phyloP scores from a whole-genome alignment of 2,113 vertebrate species.

The Diadophis punctatus region DNA sequence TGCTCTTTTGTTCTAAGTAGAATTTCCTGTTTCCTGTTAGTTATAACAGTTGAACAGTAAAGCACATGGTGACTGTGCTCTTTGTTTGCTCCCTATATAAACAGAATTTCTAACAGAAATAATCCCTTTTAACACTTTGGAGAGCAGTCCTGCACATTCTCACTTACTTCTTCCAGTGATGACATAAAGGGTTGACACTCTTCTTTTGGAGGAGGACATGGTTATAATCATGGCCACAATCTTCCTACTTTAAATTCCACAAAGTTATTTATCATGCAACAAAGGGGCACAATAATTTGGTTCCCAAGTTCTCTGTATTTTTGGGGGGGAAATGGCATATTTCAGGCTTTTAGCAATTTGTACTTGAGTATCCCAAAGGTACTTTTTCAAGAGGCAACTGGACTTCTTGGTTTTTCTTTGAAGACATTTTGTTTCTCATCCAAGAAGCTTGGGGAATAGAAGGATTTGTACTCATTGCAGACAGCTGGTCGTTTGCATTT shows the following conservation, averaged over 20 bases:
- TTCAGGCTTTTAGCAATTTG: neutral
- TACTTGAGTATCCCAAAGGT: neutral
- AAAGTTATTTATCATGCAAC: neutral
- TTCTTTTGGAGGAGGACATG: neutral
- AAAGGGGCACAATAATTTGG: neutral
- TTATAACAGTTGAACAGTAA: too few relatives aligned
- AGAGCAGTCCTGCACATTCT: neutral
- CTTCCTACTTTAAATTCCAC: neutral
- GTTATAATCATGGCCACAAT: neutral
- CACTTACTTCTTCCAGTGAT: neutral
- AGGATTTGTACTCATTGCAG: too few relatives aligned
- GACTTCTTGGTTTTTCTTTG: too few relatives aligned
- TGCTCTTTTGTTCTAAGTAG: too few relatives aligned
- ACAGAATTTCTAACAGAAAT: neutral
- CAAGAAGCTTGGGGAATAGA: too few relatives aligned
- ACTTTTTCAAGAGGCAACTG: too few relatives aligned
- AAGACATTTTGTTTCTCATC: too few relatives aligned
- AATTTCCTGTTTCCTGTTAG: too few relatives aligned
- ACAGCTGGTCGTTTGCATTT: too few relatives aligned
- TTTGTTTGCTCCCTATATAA: too few relatives aligned
- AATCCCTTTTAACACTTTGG: neutral
- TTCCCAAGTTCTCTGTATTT: neutral
- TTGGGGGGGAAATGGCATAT: neutral
- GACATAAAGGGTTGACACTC: neutral
- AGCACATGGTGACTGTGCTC: too few relatives aligned